Conservation (phyloP, 2,797 vertebrate species). For the Dendrocincla tyrannina region DNA sequence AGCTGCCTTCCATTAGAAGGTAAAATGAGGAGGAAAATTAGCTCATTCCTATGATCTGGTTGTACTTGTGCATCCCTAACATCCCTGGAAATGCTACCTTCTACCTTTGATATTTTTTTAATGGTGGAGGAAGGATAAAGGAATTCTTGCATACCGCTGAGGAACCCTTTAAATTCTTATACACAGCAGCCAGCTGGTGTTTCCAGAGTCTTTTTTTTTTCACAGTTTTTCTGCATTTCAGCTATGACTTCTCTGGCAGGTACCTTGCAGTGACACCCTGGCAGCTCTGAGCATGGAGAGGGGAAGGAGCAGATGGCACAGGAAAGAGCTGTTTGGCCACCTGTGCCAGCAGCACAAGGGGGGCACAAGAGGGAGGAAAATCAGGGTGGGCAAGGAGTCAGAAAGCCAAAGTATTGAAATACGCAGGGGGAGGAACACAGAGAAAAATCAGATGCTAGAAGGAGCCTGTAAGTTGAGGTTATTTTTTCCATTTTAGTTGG, state of each 20-base stretch:
- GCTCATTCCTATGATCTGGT: neutral
- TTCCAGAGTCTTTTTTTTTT: neutral
- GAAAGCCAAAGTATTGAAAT: neutral
- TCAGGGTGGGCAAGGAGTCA: neutral
- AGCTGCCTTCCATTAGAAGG: neutral
- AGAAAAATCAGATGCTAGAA: neutral
- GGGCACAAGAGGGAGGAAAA: neutral
- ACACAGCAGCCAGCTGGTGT: constrained; percentile 13
- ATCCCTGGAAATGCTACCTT: neutral
- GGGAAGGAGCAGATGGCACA: neutral
- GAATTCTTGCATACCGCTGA: neutral
- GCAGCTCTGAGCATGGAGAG: neutral
- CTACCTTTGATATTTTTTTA: neutral
- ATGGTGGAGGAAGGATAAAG: neutral
- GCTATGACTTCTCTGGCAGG: neutral
- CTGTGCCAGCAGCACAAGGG: neutral
- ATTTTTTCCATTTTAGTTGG: neutral
- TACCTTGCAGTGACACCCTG: neutral
- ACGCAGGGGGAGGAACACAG: accelerated
- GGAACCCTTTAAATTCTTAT: neutral
- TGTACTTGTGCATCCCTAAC: neutral
- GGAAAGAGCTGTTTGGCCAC: neutral
- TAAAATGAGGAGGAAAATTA: neutral
- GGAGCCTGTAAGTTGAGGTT: neutral
- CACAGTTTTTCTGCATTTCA: constrained; percentile 33